Conservation (phyloP, 2,888 invertebrate species). For the Nephrotoma appendiculata region DNA sequence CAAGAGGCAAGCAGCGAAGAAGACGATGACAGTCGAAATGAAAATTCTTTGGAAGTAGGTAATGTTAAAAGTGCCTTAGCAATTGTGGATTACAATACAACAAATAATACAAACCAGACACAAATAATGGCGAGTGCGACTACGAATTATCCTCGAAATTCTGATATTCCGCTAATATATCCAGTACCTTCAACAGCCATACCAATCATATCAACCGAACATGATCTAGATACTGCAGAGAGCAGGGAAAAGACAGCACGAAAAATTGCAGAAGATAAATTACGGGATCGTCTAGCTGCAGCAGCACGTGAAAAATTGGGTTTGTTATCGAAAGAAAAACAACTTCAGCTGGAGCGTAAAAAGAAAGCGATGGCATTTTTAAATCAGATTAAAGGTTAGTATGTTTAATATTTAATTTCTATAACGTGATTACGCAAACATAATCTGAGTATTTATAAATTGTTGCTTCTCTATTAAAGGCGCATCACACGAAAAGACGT, state of each 20-base stretch:
- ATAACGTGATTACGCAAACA: neutral
- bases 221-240: slow-evolving; percentile 9
- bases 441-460: neutral
- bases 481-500: neutral
- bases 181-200: slow-evolving; percentile 3
- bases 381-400: slow-evolving; percentile 31
- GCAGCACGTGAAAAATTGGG: slow-evolving; percentile 43
- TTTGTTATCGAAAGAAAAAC: slow-evolving; percentile 37
- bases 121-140: slow-evolving; percentile 10
- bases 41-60: neutral
- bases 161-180: neutral
- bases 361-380: slow-evolving; percentile 72
- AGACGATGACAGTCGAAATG: slow-evolving; percentile 21
- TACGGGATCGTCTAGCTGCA: slow-evolving; percentile 42
- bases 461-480: neutral
- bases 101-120: neutral
- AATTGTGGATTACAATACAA: neutral
- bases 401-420: neutral
- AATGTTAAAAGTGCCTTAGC: neutral
- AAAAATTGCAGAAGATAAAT: slow-evolving; percentile 37
- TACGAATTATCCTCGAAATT: neutral
- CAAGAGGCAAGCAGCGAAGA: slow-evolving; percentile 64
- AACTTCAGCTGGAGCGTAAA: slow-evolving; percentile 57
- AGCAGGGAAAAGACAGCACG: slow-evolving; percentile 14
- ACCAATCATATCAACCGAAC: slow-evolving; percentile 8